Conservation (phyloP, 37 sponge, comb jelly and placozoan genomes). For the Hexactinellida sp. region DNA sequence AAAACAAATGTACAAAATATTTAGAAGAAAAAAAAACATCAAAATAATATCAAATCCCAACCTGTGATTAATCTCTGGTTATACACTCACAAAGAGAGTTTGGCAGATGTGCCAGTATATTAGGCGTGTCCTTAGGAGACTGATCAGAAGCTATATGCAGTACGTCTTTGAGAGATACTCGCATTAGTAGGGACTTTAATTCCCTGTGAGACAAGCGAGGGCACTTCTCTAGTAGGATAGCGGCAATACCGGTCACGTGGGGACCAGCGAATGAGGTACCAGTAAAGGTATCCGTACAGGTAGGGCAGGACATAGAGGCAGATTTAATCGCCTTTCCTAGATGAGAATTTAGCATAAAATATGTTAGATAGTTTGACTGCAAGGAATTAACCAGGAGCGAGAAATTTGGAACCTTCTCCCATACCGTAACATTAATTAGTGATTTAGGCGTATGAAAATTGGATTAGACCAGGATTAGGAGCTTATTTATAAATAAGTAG, state of each 20-base stretch:
- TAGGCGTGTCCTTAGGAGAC: neutral
- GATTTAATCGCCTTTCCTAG: neutral
- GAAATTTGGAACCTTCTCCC: too few species aligned
- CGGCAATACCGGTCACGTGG: neutral
- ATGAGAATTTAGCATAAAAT: neutral
- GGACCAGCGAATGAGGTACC: neutral
- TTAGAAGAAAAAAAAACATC: neutral
- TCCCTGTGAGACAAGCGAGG: neutral
- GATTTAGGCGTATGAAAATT: too few species aligned
- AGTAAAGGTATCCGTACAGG: neutral
- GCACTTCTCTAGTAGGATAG: neutral
- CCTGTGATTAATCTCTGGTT: neutral
- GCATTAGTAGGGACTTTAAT: neutral
- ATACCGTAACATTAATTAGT: too few species aligned
- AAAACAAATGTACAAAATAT: neutral
- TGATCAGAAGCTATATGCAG: neutral
- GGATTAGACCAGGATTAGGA: too few species aligned
- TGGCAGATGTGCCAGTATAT: neutral
- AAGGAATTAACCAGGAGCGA: neutral
- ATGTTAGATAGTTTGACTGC: neutral
- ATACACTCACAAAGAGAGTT: neutral
- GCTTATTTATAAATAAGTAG: too few species aligned
- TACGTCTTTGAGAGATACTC: neutral
- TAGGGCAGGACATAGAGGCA: neutral
- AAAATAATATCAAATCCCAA: neutral